phyloP scores from a whole-genome alignment of 2,113 vertebrate species.

The Rhipidura dahli region DNA sequence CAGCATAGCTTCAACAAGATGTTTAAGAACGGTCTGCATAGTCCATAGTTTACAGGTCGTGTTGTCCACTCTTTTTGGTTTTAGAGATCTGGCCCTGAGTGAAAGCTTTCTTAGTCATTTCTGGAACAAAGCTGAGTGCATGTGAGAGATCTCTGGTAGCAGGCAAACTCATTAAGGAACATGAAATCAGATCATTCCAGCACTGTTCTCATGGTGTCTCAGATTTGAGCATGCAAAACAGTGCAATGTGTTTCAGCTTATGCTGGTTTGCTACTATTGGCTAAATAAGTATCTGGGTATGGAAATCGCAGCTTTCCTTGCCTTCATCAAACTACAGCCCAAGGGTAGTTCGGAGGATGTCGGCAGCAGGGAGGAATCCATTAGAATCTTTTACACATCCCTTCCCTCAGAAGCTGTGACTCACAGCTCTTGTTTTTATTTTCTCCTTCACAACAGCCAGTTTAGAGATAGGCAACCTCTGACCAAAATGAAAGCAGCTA shows the following conservation, averaged over 20 bases:
- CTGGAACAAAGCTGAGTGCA: not conserved
- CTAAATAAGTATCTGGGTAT: not conserved
- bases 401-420: conserved; percentile 20
- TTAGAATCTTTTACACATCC: not conserved
- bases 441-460: not conserved
- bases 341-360: not conserved
- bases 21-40: not conserved
- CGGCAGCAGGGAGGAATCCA: not conserved
- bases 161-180: not conserved
- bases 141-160: not conserved
- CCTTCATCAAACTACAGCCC: not conserved
- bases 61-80: not conserved
- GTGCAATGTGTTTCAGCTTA: not conserved
- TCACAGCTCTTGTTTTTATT: conserved; percentile 36
- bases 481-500: conserved; percentile 28
- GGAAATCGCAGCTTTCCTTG: not conserved
- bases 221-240: not conserved
- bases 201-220: not conserved
- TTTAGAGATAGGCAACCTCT: conserved; percentile 35
- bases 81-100: not conserved
- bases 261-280: not conserved
- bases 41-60: not conserved
- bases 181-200: not conserved
- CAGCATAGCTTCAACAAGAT: not conserved
- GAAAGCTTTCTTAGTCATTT: not conserved